These are phyloP conservation scores for Calypte anna DNA, from an alignment of 2,113 vertebrate species.

Conservation along the genomic window DNA sequence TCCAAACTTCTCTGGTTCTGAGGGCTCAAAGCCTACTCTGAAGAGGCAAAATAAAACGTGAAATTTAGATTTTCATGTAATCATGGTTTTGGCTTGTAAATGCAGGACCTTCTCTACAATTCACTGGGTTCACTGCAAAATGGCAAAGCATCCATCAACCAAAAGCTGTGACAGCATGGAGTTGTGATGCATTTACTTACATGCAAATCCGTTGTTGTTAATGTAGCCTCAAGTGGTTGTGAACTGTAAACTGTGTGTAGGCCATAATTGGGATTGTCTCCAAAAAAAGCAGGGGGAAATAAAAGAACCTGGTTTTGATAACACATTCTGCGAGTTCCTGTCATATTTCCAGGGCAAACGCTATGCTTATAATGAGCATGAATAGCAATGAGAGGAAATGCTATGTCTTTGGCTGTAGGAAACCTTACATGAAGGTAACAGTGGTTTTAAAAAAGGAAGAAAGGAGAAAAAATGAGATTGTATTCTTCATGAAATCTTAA, in stretches of 20 bases:
- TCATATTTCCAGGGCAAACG: not conserved
- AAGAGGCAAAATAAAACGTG: not conserved
- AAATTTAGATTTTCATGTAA: not conserved
- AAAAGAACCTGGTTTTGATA: not conserved
- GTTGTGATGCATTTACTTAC: not conserved
- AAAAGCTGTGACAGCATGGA: not conserved
- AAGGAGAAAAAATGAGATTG: not conserved
- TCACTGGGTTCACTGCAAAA: not conserved
- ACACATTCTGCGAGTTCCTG: not conserved
- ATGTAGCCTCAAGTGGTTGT: not conserved
- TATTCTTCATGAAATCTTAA: not conserved
- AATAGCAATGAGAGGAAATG: not conserved
- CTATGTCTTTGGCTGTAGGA: not conserved
- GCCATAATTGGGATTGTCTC: not conserved
- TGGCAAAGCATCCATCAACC: not conserved
- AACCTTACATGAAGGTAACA: not conserved
- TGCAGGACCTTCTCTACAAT: not conserved
- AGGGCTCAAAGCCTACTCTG: not conserved
- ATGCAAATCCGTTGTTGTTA: not conserved
- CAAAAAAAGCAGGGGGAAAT: not conserved
- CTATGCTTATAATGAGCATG: not conserved
- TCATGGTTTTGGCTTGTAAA: not conserved
- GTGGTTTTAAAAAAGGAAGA: too few species aligned
- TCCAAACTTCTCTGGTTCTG: not conserved
- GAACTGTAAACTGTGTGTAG: not conserved